Conservation (phyloP, 2,888 invertebrate species). For the Tridacna gigas region DNA sequence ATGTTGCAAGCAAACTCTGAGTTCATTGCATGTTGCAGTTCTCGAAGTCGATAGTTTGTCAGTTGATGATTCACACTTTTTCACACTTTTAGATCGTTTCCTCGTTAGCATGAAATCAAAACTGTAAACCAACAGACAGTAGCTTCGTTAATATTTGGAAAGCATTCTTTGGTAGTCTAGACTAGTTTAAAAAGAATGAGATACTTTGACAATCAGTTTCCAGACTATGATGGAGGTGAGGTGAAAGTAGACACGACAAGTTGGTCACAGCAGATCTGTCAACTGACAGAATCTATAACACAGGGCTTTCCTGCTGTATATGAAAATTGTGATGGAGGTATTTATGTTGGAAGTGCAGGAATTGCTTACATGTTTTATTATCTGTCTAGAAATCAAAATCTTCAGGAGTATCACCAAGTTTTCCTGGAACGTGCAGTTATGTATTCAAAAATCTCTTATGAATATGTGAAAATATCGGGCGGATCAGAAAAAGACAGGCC, state of each 20-base stretch:
- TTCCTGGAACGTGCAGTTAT: conserved; percentile 88
- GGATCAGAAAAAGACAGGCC: conserved; percentile 86
- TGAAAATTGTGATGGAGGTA: conserved; percentile 87
- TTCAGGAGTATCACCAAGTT: conserved; percentile 63
- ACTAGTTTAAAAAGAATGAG: conserved; percentile 70
- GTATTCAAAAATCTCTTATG: conserved; percentile 88
- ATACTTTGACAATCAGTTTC: conserved; percentile 75
- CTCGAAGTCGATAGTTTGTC: too few species aligned
- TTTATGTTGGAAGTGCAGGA: conserved; percentile 90
- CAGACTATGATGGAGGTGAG: conserved; percentile 70
- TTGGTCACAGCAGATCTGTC: conserved; percentile 71
- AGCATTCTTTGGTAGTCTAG: too few species aligned
- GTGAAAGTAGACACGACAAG: conserved; percentile 67
- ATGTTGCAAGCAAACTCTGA: too few species aligned
- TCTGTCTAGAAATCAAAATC: conserved; percentile 87
- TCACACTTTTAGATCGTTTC: too few species aligned
- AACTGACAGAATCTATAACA: conserved; percentile 69
- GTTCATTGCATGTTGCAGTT: too few species aligned
- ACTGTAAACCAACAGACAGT: too few species aligned
- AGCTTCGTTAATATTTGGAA: too few species aligned
- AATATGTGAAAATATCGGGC: conserved; percentile 81
- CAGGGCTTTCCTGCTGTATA: conserved; percentile 72
- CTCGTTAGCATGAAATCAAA: too few species aligned
- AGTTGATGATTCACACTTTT: too few species aligned
- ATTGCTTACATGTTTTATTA: conserved; percentile 92